Evolutionary conservation across 2,888 invertebrate species (phyloP).

Genomic region (Apocheima hispidaria): DNA sequence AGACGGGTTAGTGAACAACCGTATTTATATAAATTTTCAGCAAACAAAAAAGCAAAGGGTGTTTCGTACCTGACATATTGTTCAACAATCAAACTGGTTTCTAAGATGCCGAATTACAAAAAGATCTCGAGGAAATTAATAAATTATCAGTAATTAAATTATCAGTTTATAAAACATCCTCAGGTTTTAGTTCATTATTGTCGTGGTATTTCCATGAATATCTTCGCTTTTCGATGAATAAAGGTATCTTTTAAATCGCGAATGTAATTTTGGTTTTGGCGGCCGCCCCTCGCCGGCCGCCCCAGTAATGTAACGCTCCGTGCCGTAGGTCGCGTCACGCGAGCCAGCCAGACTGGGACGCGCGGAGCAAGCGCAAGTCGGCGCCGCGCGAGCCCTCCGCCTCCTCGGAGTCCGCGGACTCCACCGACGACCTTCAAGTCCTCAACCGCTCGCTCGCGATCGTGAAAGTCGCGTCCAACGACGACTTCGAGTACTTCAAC

Average conservation of each 20-base stretch:
- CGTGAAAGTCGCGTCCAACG: slow-evolving; percentile 83
- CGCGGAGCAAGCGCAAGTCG: slow-evolving; percentile 55
- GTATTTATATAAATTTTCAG: neutral
- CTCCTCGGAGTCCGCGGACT: slow-evolving; percentile 80
- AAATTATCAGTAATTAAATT: no score
- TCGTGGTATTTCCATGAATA: neutral
- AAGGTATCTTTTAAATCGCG: no score
- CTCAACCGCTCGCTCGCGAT: slow-evolving; percentile 83
- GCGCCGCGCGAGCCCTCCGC: slow-evolving; percentile 39
- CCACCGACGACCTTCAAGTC: slow-evolving; percentile 80
- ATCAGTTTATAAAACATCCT: neutral
- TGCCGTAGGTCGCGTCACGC: slow-evolving; percentile 60
- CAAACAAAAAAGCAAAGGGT: neutral
- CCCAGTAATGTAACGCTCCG: neutral
- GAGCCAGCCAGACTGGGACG: slow-evolving; percentile 58
- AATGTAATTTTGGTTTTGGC: no score
- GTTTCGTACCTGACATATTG: neutral
- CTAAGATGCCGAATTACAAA: no score
- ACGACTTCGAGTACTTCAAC: slow-evolving; percentile 88
- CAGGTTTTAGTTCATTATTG: neutral
- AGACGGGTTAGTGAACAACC: no score
- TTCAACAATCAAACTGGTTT: slow-evolving; percentile 2
- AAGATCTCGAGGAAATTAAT: no score
- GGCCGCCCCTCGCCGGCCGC: no score
- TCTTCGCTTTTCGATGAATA: no score